Conservation (phyloP, 2,888 invertebrate genomes). For the Brachyptera risi region DNA sequence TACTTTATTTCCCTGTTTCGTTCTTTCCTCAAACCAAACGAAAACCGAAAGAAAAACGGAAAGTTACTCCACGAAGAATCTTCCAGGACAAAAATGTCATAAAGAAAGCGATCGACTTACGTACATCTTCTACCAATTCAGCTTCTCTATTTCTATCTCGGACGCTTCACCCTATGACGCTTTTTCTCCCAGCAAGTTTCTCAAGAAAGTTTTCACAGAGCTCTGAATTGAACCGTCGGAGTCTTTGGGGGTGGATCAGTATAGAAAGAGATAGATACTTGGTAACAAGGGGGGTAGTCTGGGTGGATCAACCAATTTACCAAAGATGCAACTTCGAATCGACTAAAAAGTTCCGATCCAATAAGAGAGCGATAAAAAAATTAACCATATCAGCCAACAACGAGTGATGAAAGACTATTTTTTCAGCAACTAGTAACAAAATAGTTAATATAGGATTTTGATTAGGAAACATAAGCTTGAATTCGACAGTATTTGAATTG, state of each 20-base stretch:
- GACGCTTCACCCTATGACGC: background rate
- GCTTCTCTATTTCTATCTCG: background rate
- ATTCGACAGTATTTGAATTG: no score
- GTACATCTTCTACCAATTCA: background rate
- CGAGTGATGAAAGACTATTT: no score
- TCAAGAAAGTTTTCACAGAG: background rate
- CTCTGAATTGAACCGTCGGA: background rate
- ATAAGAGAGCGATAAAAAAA: background rate
- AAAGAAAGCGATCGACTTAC: conserved; percentile 4
- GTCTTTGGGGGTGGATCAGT: background rate
- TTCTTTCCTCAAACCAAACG: background rate
- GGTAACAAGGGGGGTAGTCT: background rate
- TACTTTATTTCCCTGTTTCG: background rate
- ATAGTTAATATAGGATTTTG: no score
- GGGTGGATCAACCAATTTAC: background rate
- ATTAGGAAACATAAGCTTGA: no score
- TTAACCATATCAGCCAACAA: background rate
- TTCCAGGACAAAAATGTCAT: conserved; percentile 9
- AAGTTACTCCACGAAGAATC: no score
- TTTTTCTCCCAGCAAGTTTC: background rate
- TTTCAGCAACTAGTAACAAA: no score
- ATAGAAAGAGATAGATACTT: no score
- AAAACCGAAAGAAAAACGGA: no score
- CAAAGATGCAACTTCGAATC: background rate
- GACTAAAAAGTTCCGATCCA: background rate